Evolutionary conservation across 2,113 vertebrate species (phyloP).

Genomic region (Lepidothrix coronata): DNA sequence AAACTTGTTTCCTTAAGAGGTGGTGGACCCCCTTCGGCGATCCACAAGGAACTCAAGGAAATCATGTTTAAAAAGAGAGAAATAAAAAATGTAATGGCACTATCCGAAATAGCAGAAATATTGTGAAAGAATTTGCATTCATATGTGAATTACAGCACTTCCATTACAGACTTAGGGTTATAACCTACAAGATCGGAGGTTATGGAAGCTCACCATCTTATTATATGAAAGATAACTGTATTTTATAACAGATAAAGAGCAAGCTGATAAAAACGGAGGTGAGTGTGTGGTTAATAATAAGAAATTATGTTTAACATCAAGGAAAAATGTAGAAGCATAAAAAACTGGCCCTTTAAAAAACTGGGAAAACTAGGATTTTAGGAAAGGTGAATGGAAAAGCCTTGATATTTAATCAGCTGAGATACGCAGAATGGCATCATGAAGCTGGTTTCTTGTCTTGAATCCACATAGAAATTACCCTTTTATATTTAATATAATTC

Average conservation of each 20-base stretch:
- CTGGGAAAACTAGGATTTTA: neutral
- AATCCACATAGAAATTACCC: constrained; percentile 11
- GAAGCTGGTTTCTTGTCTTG: neutral
- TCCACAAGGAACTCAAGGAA: neutral
- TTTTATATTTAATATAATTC: constrained; percentile 23
- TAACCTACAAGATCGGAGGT: neutral
- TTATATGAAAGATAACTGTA: neutral
- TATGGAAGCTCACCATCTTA: neutral
- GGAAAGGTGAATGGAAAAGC: neutral
- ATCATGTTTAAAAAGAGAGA: neutral
- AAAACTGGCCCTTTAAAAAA: neutral
- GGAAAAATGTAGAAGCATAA: neutral
- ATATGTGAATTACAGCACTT: neutral
- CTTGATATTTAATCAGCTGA: neutral
- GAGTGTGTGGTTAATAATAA: neutral
- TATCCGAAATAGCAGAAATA: neutral
- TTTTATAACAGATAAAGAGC: neutral
- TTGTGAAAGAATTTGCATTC: neutral
- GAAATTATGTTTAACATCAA: neutral
- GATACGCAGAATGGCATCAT: neutral
- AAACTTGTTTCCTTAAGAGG: neutral
- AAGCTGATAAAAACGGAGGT: neutral
- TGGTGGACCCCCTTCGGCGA: neutral
- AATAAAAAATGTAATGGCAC: neutral
- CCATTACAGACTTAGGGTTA: neutral